Base-by-base conservation (phyloP, 2,113 vertebrate genomes). In the Uria aalge region DNA sequence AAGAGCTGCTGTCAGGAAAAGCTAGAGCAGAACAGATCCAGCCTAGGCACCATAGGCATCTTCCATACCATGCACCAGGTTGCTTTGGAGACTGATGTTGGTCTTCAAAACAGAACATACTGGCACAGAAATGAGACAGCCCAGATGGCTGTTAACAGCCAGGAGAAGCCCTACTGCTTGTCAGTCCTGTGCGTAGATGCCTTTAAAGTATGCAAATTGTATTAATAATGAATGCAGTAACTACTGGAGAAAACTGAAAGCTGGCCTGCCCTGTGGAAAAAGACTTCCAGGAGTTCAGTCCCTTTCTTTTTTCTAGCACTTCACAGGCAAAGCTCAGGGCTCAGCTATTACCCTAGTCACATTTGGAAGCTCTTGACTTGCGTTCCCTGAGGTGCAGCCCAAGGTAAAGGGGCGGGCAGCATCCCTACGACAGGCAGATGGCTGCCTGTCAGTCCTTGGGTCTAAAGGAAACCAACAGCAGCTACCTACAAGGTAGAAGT, bases 121-220 rank as follows among this genome's bases (percentile, higher is more conserved):
- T 93, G 90, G 94, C 92, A 81, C 43, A 48, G 50, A 73, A 91
- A 59, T 6, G 24, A 88, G 72, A 68, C 30, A 75, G 81, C 84
- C 85, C 94, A 93, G 88, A 74, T 86, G 95, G 88, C 68, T 88
- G 67, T 23, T 85, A 81, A 81, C 63, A 75, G 60, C 43, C 72
- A 92, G 83, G 47, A 90, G 85, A 74, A 6, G 53, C 73, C 83
- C 68, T 57, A 41, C n/a, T 63, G 91, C 72, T 84, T 75, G 57
- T 83, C 82, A 95, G 48, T 29, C 67, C 77, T n/a, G 29, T 27
- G 50, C 0, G 1, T 0, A 36, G 36, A 83, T 67, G 67, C n/a
- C 76, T 67, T 71, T 29, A 59, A 63, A 56, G 29, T 22, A 21
- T 41, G 30, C 40, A 43, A 66, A 73, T 50, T 26, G 17, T 34